phyloP scores from a whole-genome alignment of 2,888 invertebrate genomes.

The Nephrotoma flavescens region DNA sequence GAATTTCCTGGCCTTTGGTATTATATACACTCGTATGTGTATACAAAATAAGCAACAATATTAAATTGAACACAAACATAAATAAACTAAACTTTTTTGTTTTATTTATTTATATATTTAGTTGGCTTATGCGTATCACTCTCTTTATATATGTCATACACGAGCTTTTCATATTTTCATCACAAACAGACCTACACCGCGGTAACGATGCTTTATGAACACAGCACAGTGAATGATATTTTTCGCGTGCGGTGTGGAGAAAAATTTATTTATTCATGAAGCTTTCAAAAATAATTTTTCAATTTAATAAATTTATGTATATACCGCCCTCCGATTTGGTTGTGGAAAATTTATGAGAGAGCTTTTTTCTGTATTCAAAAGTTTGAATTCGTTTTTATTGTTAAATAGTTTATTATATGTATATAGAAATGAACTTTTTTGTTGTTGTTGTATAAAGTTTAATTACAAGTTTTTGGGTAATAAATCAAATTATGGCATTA shows the following conservation, averaged over 20 bases:
- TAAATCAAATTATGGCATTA: neutral
- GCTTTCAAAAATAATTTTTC: neutral
- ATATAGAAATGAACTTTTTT: neutral
- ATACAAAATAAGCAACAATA: neutral
- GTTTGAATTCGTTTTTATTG: neutral
- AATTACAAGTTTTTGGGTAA: neutral
- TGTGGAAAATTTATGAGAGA: neutral
- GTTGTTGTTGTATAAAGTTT: neutral
- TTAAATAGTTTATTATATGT: neutral
- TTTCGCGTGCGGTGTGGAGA: neutral
- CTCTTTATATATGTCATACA: neutral
- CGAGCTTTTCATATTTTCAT: neutral
- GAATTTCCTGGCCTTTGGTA: neutral
- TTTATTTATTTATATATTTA: neutral
- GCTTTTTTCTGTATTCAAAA: neutral
- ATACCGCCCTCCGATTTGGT: neutral
- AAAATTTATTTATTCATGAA: neutral
- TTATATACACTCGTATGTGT: neutral
- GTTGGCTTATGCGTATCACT: neutral
- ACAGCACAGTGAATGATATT: neutral
- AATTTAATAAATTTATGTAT: neutral
- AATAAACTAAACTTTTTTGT: neutral
- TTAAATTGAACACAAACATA: neutral
- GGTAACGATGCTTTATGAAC: neutral
- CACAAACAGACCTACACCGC: neutral